Evolutionary conservation across 1,140 invertebrate genomes (phyloP), one percentile per base, ranked within the genome.

Genomic region (Drosophila sechellia): DNA sequence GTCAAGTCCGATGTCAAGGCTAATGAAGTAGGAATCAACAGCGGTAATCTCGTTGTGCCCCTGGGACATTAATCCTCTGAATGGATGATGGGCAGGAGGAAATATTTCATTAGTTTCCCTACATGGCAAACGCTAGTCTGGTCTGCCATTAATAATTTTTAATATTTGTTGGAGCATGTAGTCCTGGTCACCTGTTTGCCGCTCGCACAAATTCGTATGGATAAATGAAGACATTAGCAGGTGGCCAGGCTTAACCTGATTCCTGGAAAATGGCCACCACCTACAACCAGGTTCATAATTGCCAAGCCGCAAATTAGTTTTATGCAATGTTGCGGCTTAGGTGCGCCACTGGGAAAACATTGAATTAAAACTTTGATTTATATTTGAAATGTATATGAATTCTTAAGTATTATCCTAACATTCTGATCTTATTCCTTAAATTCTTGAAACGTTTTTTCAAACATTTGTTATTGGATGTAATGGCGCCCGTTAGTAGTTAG

Each of bases 221-320:
- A 15, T 57, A 57, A 56, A 81, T 77, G 54, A 81, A 81, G 79
- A 81, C 69, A 81, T 81, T 81, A 73, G 35, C 61, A 63, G 60
- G 42, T 73, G 59, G 55, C 37, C 17, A 13, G 27, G 34, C 31
- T 12, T 31, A 5, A 22, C 50, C 63, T 40, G 57, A 39, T 27
- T 42, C n/a, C 35, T 17, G 34, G 13, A 35, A 52, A 27, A 35
- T 20, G 42, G 15, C 42, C 42, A 20, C 17, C 42, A 15, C 20
- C 40, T 20, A 25, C 50, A 34, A 12, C 31, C 42, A 49, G 43
- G 20, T 57, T 72, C 72, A 75, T 70, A 70, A 70, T 76, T 76
- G 71, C 72, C 60, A 76, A 75, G 79, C 79, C 73, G 73, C 84
- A 89, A 89, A 89, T 89, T 87, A 87, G 84, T 89, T 89, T 90